A percentile compares a stretch with the other conserved stretches of the same genome.
These are phyloP conservation scores for Bombyx huttoni DNA, from an alignment of 2,888 invertebrate species.

Conservation along the genomic window DNA sequence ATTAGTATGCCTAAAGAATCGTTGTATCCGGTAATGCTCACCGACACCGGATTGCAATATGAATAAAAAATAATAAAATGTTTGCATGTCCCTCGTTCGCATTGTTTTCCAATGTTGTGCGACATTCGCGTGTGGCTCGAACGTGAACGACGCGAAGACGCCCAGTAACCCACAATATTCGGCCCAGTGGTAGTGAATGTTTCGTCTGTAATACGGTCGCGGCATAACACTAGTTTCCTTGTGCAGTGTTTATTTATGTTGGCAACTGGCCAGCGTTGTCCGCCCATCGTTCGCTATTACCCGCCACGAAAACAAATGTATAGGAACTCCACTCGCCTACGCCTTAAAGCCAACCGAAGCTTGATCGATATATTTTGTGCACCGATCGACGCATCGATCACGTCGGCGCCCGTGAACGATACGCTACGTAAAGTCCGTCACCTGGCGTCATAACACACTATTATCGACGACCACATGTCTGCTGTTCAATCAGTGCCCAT, in stretches of 20 bases:
- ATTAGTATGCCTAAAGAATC: constrained; percentile 16
- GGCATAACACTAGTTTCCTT: constrained; percentile 72
- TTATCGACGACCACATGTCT: constrained; percentile 26
- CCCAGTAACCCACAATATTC: constrained; percentile 70
- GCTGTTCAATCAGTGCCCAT: constrained; percentile 40
- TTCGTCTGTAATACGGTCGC: constrained; percentile 70
- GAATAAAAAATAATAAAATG: background rate
- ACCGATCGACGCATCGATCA: constrained; percentile 48
- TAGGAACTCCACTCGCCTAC: constrained; percentile 42
- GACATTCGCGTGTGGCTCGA: constrained; percentile 8
- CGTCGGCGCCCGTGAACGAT: constrained; percentile 26
- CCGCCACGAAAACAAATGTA: constrained; percentile 49
- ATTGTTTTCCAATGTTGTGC: constrained; percentile 9
- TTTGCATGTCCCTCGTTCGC: constrained; percentile 4
- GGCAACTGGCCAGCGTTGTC: constrained; percentile 61
- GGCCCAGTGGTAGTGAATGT: constrained; percentile 69
- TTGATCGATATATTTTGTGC: constrained; percentile 42
- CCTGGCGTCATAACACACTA: constrained; percentile 42
- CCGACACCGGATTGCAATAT: background rate
- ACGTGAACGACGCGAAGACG: constrained; percentile 23
- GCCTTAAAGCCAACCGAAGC: constrained; percentile 23
- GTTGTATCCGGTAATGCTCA: constrained; percentile 12
- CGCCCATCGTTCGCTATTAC: constrained; percentile 46
- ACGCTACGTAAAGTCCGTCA: constrained; percentile 52
- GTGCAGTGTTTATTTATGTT: constrained; percentile 71